Evolutionary conservation across 2,113 vertebrate species (phyloP), one percentile per base, ranked within the genome.

Genomic region (Furnarius figulus): DNA sequence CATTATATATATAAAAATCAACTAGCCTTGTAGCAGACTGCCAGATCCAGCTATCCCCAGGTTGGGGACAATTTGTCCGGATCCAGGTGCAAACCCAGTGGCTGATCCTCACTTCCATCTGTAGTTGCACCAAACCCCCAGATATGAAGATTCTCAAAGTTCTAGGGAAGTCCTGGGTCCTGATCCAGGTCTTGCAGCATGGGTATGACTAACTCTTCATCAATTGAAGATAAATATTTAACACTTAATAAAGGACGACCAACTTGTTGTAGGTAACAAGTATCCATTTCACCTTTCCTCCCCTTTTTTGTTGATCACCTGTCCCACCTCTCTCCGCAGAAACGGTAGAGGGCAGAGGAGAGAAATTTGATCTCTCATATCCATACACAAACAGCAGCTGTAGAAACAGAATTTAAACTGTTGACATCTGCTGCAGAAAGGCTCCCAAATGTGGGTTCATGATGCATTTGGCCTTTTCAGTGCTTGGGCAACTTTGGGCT

Each of bases 1-100:
- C 93, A 86, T 96, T 83, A 94, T 96, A 91, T 93, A 93, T 96
- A 96, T 93, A 97, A 96, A 96, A 96, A 95, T 87, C 93, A 95
- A 94, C 81, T 91, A 96, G 87, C 77, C 84, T 94, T 84, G 72
- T 84, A 93, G 75, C 93, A 95, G 96, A 95, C 87, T 86, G 90
- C 88, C 90, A 90, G 79, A 88, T 92, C 90, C 79, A 95, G 86
- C 93, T 23, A 83, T 88, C 95, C 95, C 92, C 92, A 86, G 72
- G 22, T 7, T 94, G 92, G 92, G 93, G 93, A 96, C 82, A 94
- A 67, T 52, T 75, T 80, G 40, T 93, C 95, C 92, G 93, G 95
- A 96, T 94, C 85, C 68, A 86, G 82, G 92, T 96, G 87, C 82
- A 90, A 90, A 93, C 59, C 65, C 85, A 50, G 61, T 40, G 78